Evolutionary conservation across 2,113 vertebrate genomes (phyloP).

Genomic region (Hippocampus abdominalis): DNA sequence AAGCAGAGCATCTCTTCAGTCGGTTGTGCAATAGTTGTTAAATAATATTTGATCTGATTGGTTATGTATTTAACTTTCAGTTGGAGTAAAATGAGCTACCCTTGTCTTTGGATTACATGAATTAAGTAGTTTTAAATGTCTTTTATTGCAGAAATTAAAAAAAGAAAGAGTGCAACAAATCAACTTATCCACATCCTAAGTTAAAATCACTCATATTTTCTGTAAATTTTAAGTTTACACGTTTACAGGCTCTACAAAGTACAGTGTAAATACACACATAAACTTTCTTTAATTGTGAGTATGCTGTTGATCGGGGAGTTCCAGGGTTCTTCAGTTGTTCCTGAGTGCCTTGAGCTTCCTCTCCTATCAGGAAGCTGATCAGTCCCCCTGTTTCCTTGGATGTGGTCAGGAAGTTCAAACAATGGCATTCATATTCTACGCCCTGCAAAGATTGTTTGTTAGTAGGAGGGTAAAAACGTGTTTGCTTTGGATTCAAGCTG

Average conservation of each 20-base stretch:
- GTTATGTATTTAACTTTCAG: background rate
- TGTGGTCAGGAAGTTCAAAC: conserved; percentile 57
- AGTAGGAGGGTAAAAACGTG: conserved; percentile 5
- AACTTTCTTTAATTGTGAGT: conserved; percentile 44
- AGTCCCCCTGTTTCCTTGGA: conserved; percentile 44
- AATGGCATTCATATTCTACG: conserved; percentile 59
- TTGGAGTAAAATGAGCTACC: background rate
- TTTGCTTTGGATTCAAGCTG: conserved; percentile 13
- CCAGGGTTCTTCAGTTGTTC: conserved; percentile 49
- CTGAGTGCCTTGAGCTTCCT: conserved; percentile 46
- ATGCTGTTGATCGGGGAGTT: conserved; percentile 18
- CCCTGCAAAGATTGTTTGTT: conserved; percentile 54
- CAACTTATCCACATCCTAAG: too few relatives aligned
- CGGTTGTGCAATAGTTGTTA: background rate
- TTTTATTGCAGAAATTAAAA: background rate
- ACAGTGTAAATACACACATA: background rate
- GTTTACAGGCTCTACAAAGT: background rate
- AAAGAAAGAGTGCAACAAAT: background rate
- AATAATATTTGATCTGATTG: background rate
- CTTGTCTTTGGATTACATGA: background rate
- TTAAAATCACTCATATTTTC: background rate
- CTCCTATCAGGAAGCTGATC: conserved; percentile 59
- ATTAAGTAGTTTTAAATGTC: background rate
- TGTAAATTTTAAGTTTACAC: background rate
- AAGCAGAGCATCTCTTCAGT: background rate